Conservation (phyloP, 1,140 invertebrate genomes). For the Dreissena rostriformis region DNA sequence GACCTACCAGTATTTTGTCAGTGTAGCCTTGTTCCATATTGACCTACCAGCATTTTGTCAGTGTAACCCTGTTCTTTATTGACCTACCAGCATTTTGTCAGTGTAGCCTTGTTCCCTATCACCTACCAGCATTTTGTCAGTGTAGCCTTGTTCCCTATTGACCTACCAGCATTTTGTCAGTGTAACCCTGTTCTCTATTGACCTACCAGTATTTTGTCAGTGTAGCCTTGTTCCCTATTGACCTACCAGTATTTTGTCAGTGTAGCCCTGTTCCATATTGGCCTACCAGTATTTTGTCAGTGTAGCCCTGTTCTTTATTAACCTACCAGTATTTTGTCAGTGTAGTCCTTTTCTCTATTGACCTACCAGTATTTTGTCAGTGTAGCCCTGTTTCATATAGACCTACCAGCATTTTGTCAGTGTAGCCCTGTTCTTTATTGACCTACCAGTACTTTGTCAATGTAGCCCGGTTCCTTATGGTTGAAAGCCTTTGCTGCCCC, state of each 20-base stretch:
- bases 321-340: slow-evolving; percentile 73
- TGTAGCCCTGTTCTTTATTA: slow-evolving; percentile 80
- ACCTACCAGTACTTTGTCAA: slow-evolving; percentile 73
- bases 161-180: slow-evolving; percentile 73
- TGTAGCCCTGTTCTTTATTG: slow-evolving; percentile 80
- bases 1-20: slow-evolving; percentile 71
- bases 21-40: slow-evolving; percentile 81
- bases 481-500: slow-evolving; percentile 83
- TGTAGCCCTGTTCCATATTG: slow-evolving; percentile 80
- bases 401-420: slow-evolving; percentile 73
- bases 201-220: slow-evolving; percentile 73
- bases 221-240: slow-evolving; percentile 80
- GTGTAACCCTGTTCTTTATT: slow-evolving; percentile 80
- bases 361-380: slow-evolving; percentile 73
- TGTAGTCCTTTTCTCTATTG: slow-evolving; percentile 80
- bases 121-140: slow-evolving; percentile 73
- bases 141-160: slow-evolving; percentile 80
- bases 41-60: slow-evolving; percentile 71
- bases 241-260: slow-evolving; percentile 73
- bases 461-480: slow-evolving; percentile 82
- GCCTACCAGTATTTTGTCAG: slow-evolving; percentile 73
- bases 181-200: slow-evolving; percentile 80
- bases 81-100: slow-evolving; percentile 71
- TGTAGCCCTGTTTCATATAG: slow-evolving; percentile 82
- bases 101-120: slow-evolving; percentile 81